Conservation (phyloP, 1,140 invertebrate genomes). For the Mesaphorura yosii region DNA sequence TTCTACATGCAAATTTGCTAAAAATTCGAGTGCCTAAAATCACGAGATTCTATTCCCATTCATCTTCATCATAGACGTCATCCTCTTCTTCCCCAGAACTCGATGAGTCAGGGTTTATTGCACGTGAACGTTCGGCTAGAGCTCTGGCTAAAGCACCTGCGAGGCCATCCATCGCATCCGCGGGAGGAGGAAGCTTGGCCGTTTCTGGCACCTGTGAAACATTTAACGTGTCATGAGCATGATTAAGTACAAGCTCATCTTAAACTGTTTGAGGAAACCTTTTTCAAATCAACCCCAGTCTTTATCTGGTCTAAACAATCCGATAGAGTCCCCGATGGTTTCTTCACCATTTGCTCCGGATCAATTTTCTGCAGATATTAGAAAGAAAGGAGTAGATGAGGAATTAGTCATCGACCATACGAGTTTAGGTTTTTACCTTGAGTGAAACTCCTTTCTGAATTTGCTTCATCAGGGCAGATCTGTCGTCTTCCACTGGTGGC, state of each 20-base stretch:
- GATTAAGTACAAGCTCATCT: no score
- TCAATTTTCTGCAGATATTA: constrained; percentile 35
- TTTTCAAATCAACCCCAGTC: constrained; percentile 60
- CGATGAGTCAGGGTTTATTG: constrained; percentile 49
- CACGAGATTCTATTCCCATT: constrained; percentile 53
- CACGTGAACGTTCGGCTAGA: constrained; percentile 55
- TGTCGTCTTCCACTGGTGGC: constrained; percentile 38
- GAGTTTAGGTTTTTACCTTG: no score
- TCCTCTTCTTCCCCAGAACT: constrained; percentile 42
- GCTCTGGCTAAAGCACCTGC: constrained; percentile 66
- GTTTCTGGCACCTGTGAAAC: constrained; percentile 13
- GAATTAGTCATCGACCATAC: no score
- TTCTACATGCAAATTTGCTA: no score
- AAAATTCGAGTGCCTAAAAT: no score
- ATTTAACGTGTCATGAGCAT: no score
- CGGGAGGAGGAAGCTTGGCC: constrained; percentile 2
- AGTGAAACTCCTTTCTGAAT: constrained; percentile 56
- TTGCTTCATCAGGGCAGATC: constrained; percentile 60
- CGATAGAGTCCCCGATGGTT: constrained; percentile 40
- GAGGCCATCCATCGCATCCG: constrained; percentile 42
- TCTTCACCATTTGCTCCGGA: constrained; percentile 6
- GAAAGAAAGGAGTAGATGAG: constrained; percentile 2
- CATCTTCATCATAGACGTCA: constrained; percentile 50
- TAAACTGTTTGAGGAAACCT: constrained; percentile 37
- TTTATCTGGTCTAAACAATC: constrained; percentile 67